A percentile compares a stretch with the other conserved stretches of the same genome.
Evolutionary conservation across 2,797 vertebrate species (phyloP).

Genomic region (Artibeus jamaicensis): DNA sequence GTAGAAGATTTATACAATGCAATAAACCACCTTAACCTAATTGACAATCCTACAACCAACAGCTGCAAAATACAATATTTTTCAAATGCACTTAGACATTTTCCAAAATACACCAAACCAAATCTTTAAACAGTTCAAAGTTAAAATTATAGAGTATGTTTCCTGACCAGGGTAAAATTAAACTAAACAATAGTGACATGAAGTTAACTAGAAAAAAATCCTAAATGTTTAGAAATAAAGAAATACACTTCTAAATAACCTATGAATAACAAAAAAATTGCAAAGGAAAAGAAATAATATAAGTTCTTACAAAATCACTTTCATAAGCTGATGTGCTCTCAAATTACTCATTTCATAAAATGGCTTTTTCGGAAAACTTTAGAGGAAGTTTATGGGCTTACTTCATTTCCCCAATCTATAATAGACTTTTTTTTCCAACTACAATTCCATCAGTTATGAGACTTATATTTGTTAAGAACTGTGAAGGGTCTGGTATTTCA

Average conservation of each 20-base stretch:
- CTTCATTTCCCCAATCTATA: not conserved
- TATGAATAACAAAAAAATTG: not conserved
- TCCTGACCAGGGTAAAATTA: not conserved
- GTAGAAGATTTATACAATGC: not conserved
- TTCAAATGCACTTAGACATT: not conserved
- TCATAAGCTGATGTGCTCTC: not conserved
- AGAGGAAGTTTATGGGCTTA: not conserved
- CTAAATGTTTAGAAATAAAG: not conserved
- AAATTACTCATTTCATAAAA: not conserved
- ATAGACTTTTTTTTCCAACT: not conserved
- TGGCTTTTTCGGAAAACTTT: not conserved
- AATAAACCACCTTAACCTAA: not conserved
- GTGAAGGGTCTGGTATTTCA: not conserved
- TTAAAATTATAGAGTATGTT: not conserved
- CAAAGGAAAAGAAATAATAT: not conserved
- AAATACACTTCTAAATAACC: not conserved
- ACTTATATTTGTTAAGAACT: constrained; percentile 26
- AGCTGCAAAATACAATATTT: not conserved
- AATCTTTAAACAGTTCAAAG: constrained; percentile 27
- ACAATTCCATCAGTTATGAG: not conserved
- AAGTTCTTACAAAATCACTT: not conserved
- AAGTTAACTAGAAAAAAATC: not conserved
- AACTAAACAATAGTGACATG: not conserved
- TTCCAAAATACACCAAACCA: not conserved
- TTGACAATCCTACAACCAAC: not conserved